Percentiles rank a stretch among this genome's conserved stretches.
Evolutionary conservation across 2,797 vertebrate species (phyloP).

Genomic region (Bovichtus variegatus): DNA sequence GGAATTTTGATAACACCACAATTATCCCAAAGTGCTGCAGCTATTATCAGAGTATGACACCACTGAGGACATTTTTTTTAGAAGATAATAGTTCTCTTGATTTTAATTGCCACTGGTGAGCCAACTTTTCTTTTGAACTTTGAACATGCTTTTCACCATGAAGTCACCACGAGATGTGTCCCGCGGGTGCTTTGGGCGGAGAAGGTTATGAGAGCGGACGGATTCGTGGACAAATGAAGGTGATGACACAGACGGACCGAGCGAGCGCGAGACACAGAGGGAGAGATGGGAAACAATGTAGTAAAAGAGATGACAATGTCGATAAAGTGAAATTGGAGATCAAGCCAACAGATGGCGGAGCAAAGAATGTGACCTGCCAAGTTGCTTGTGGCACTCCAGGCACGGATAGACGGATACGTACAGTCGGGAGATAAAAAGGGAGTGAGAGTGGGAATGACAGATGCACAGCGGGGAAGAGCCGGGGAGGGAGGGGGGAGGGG

Average conservation of each 20-base stretch:
- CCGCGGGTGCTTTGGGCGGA: conserved; percentile 43
- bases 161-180: conserved; percentile 58
- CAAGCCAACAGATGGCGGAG: conserved; percentile 75
- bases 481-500: conserved; percentile 16
- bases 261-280: conserved; percentile 35
- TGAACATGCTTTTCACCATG: conserved; percentile 54
- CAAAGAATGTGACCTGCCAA: conserved; percentile 78
- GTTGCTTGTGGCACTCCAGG: conserved; percentile 67
- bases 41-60: conserved; percentile 67
- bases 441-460: conserved; percentile 75
- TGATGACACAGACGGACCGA: conserved; percentile 66
- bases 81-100: conserved; percentile 66
- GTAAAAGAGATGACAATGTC: conserved; percentile 75
- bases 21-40: conserved; percentile 64
- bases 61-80: conserved; percentile 52
- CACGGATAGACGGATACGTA: conserved; percentile 66
- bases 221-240: conserved; percentile 61
- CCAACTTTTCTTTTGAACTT: conserved; percentile 72
- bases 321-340: conserved; percentile 79
- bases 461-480: conserved; percentile 62
- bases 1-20: conserved; percentile 68
- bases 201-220: conserved; percentile 59
- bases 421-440: conserved; percentile 75
- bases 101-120: conserved; percentile 58
- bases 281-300: conserved; percentile 55